These are phyloP conservation scores for Bombus confusus DNA, from an alignment of 1,140 invertebrate species.

Conservation along the genomic window DNA sequence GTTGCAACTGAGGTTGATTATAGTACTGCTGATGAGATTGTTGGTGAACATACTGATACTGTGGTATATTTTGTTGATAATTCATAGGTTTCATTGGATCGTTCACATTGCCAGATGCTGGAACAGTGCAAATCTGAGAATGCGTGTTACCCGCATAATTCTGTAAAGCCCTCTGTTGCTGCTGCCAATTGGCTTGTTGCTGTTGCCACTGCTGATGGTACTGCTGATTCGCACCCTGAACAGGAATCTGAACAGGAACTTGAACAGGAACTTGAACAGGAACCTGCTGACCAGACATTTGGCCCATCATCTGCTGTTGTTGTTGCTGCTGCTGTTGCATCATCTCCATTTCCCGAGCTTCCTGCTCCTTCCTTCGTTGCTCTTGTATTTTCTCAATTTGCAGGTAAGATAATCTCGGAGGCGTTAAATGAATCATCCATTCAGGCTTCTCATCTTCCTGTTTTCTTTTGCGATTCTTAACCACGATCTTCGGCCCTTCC, in stretches of 20 bases:
- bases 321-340: constrained; percentile 1
- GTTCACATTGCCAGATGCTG: background rate
- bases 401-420: constrained; percentile 66
- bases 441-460: constrained; percentile 71
- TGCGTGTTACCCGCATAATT: too few species aligned
- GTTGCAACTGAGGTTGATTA: constrained; percentile 20
- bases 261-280: background rate
- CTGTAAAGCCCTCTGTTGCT: background rate
- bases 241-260: background rate
- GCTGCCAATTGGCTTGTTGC: background rate
- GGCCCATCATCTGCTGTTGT: background rate
- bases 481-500: background rate
- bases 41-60: constrained; percentile 1
- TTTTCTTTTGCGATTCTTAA: constrained; percentile 2
- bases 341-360: background rate
- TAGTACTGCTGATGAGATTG: constrained; percentile 10
- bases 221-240: background rate
- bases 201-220: constrained; percentile 8
- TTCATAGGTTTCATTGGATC: background rate
- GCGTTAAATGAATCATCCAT: constrained; percentile 75
- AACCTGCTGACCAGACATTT: background rate
- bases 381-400: constrained; percentile 58
- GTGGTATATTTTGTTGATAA: background rate
- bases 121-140: background rate
- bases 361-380: constrained; percentile 12